Evolutionary conservation across 2,797 vertebrate genomes (phyloP).

Genomic region (Hyperoplus immaculatus): DNA sequence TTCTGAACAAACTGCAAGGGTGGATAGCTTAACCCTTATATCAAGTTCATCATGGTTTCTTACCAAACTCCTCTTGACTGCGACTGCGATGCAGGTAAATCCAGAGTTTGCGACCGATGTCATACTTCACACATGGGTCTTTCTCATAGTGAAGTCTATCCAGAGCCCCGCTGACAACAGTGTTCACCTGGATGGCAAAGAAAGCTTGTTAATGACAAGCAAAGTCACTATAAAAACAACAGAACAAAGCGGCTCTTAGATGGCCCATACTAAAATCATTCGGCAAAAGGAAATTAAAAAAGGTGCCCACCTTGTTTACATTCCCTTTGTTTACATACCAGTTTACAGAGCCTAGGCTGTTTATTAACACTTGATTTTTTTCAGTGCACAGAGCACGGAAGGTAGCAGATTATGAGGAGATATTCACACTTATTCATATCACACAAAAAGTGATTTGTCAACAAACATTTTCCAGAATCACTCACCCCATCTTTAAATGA

Average conservation of each 20-base stretch:
- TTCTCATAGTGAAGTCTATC: conserved; percentile 98
- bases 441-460: no score
- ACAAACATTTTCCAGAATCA: no score
- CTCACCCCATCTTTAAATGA: no score
- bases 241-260: not conserved
- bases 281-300: not conserved
- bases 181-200: conserved; percentile 90
- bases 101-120: conserved; percentile 97
- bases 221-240: not conserved
- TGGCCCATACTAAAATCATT: not conserved
- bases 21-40: not conserved
- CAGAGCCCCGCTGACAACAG: conserved; percentile 96
- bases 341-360: no score
- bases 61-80: conserved; percentile 98
- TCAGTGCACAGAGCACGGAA: no score
- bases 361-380: no score
- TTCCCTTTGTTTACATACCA: no score
- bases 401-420: no score
- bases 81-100: conserved; percentile 96
- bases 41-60: conserved; percentile 30
- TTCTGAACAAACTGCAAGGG: not conserved
- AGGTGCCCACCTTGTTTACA: not conserved
- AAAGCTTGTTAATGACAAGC: not conserved
- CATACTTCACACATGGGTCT: conserved; percentile 98
- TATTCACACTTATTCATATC: no score